Conservation (phyloP, 2,113 vertebrate species). For the Poeciliopsis retropinna region DNA sequence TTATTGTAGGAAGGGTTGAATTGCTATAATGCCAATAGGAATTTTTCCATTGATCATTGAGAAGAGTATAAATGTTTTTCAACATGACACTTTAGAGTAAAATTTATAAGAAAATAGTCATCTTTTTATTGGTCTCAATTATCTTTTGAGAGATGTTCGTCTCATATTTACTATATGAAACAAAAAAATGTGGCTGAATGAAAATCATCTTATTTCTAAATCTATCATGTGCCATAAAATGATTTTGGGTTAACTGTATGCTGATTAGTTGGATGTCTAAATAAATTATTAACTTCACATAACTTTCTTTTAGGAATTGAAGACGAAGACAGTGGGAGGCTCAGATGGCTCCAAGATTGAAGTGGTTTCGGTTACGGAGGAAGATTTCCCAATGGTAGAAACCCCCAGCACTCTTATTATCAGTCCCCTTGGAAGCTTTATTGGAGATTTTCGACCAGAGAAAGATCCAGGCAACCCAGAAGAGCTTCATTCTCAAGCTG, state of each 20-base stretch:
- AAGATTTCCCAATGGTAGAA: slow-evolving; percentile 71
- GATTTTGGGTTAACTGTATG: neutral
- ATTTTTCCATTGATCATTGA: too few relatives aligned
- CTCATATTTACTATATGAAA: too few relatives aligned
- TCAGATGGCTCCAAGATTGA: slow-evolving; percentile 60
- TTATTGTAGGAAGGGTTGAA: too few relatives aligned
- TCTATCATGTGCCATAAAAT: too few relatives aligned
- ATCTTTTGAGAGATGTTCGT: too few relatives aligned
- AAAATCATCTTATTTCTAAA: too few relatives aligned
- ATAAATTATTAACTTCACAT: neutral
- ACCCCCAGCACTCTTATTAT: slow-evolving; percentile 65
- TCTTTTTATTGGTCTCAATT: too few relatives aligned
- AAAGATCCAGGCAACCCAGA: slow-evolving; percentile 21
- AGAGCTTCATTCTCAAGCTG: slow-evolving; percentile 20
- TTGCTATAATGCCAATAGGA: too few relatives aligned
- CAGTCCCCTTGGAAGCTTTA: slow-evolving; percentile 61
- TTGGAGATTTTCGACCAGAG: slow-evolving; percentile 15
- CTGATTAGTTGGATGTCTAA: neutral
- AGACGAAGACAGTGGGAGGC: slow-evolving; percentile 17
- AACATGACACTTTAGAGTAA: too few relatives aligned
- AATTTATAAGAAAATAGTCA: too few relatives aligned
- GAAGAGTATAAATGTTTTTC: too few relatives aligned
- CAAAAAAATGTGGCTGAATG: too few relatives aligned
- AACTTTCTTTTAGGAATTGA: slow-evolving; percentile 27
- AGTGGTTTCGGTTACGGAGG: slow-evolving; percentile 76